phyloP scores from a whole-genome alignment of 1,140 invertebrate species.

The Cephus cinctus region DNA sequence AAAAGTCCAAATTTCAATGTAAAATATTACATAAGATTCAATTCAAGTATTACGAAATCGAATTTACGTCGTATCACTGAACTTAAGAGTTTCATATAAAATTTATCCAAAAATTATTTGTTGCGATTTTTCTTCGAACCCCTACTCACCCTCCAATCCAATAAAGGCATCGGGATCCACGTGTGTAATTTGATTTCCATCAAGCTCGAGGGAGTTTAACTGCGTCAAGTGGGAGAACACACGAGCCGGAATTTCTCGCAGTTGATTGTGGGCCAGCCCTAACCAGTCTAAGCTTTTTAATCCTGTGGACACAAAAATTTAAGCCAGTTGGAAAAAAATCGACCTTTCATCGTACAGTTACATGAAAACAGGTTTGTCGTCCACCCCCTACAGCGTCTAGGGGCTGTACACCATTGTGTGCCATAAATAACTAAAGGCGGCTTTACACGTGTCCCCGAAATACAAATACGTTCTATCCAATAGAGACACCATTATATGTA shows the following conservation, averaged over 20 bases:
- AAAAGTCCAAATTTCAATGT: too few species aligned
- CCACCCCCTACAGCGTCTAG: too few species aligned
- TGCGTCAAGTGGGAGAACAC: constrained; percentile 77
- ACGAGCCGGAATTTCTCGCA: constrained; percentile 72
- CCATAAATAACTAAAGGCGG: too few species aligned
- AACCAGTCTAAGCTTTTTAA: constrained; percentile 77
- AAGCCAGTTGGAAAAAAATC: too few species aligned
- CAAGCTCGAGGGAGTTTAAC: constrained; percentile 82
- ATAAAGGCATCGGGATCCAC: constrained; percentile 81
- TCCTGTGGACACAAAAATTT: constrained; percentile 56
- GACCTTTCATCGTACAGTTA: too few species aligned
- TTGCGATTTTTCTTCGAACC: neutral
- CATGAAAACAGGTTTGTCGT: too few species aligned
- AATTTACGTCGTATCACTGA: neutral
- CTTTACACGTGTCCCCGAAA: too few species aligned
- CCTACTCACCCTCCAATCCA: constrained; percentile 77
- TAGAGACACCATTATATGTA: too few species aligned
- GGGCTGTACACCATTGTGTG: too few species aligned
- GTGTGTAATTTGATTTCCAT: constrained; percentile 77
- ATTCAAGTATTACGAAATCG: neutral
- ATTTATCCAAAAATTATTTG: neutral
- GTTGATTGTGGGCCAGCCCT: constrained; percentile 79
- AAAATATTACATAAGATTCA: neutral
- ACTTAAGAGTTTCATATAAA: too few species aligned
- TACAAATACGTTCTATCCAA: too few species aligned